These are phyloP conservation scores for Mionectes macconnelli DNA, from an alignment of 2,113 vertebrate genomes.

Conservation along the genomic window DNA sequence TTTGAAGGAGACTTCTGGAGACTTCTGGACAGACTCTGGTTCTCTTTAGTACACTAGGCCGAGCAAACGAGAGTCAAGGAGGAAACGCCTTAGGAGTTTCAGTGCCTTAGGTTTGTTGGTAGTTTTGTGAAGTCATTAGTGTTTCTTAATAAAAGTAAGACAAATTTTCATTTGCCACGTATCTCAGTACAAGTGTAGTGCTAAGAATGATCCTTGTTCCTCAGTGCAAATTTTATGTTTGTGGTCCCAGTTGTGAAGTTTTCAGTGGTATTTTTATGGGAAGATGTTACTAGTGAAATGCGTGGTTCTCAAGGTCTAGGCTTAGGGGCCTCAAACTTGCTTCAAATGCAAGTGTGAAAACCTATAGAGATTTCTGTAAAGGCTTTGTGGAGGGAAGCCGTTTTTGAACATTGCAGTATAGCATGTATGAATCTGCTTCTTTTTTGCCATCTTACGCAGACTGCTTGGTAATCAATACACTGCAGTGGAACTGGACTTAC, in stretches of 20 bases:
- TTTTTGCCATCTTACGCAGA: neutral
- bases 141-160: neutral
- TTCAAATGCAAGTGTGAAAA: neutral
- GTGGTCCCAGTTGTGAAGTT: neutral
- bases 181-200: neutral
- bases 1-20: neutral
- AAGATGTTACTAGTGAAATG: neutral
- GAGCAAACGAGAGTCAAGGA: neutral
- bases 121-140: neutral
- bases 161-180: neutral
- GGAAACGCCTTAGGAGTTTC: neutral
- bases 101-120: neutral
- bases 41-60: neutral
- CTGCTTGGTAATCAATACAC: neutral
- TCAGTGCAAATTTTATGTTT: neutral
- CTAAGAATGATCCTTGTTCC: neutral
- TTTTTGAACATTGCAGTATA: neutral
- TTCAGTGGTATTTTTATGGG: neutral
- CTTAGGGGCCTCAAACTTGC: neutral
- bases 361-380: neutral
- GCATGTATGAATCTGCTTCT: neutral
- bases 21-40: neutral
- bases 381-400: neutral
- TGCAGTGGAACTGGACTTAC: neutral
- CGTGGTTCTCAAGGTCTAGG: neutral